Conservation (phyloP, 2,113 vertebrate genomes). For the Lepidothrix coronata region DNA sequence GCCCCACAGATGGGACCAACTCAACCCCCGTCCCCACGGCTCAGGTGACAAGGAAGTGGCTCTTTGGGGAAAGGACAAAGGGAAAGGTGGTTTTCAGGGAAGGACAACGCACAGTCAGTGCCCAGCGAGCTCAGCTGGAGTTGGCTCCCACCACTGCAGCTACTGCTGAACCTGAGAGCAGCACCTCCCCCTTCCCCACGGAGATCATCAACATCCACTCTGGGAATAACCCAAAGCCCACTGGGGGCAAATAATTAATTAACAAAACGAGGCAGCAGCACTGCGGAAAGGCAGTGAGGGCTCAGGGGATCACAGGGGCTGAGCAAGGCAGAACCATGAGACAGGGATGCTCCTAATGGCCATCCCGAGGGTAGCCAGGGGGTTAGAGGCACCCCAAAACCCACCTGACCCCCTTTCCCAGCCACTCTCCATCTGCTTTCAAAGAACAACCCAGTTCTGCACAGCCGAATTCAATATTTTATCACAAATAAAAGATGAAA, state of each 20-base stretch:
- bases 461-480: not conserved
- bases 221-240: not conserved
- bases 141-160: not conserved
- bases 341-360: not conserved
- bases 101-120: not conserved
- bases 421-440: not conserved
- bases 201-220: not conserved
- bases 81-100: not conserved
- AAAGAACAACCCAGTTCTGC: not conserved
- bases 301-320: not conserved
- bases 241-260: not conserved
- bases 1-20: rapidly evolving
- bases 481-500: slow-evolving; percentile 21
- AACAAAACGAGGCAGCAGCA: not conserved
- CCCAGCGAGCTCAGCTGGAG: rapidly evolving
- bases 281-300: not conserved
- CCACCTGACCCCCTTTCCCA: not conserved
- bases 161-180: rapidly evolving
- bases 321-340: not conserved
- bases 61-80: not conserved
- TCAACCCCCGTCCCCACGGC: rapidly evolving
- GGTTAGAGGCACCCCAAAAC: not conserved
- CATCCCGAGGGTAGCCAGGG: rapidly evolving
- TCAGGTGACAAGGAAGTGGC: not conserved
- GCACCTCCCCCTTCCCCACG: not conserved